These are phyloP conservation scores for Gorsachius magnificus DNA, from an alignment of 2,797 vertebrate species.

Conservation along the genomic window DNA sequence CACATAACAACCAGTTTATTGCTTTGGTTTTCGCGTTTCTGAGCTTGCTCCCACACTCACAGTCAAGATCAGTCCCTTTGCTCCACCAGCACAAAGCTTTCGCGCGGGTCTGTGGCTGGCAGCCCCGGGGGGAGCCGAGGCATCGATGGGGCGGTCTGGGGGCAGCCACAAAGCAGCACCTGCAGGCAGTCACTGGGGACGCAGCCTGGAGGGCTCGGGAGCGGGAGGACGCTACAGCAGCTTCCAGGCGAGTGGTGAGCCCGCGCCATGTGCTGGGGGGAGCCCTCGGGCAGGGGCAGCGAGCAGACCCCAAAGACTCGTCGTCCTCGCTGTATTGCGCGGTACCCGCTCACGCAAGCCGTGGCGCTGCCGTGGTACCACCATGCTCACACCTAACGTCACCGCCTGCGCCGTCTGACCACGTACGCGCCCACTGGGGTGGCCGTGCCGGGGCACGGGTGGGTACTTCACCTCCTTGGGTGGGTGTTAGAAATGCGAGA, in stretches of 20 bases:
- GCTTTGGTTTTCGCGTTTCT: neutral
- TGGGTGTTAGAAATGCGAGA: neutral
- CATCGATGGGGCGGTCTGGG: accelerated
- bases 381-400: accelerated
- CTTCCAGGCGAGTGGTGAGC: neutral
- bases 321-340: accelerated
- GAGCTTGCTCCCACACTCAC: neutral
- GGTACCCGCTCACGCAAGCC: neutral
- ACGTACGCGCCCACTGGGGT: accelerated
- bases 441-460: too few species aligned
- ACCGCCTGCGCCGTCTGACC: accelerated
- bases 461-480: neutral
- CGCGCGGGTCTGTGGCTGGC: too few species aligned
- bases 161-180: neutral
- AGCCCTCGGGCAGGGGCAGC: neutral
- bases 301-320: neutral
- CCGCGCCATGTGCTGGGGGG: accelerated
- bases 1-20: neutral
- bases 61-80: neutral
- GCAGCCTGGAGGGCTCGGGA: neutral
- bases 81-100: neutral
- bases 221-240: neutral
- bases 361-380: neutral
- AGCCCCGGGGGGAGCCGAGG: neutral
- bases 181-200: neutral